Evolutionary conservation across 2,888 invertebrate genomes (phyloP).

Genomic region (Spilosoma lubricipeda): DNA sequence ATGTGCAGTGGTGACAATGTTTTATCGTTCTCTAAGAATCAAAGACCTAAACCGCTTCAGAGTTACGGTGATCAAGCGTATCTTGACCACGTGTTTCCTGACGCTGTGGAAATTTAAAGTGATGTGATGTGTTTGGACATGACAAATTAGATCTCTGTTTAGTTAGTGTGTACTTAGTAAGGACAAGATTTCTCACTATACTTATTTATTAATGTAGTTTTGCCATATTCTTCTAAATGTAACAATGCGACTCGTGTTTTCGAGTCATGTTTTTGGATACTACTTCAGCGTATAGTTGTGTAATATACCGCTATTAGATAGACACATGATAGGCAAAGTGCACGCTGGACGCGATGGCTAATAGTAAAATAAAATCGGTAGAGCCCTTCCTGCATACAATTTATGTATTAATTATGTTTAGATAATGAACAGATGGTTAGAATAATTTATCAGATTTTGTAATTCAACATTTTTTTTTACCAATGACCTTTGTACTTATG

Average conservation of each 20-base stretch:
- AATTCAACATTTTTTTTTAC: constrained; percentile 30
- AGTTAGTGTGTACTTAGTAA: constrained; percentile 50
- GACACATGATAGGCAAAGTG: constrained; percentile 43
- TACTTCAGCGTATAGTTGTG: constrained; percentile 47
- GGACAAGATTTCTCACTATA: constrained; percentile 54
- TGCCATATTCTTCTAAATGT: constrained; percentile 56
- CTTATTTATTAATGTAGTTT: constrained; percentile 57
- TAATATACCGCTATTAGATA: constrained; percentile 46
- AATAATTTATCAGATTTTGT: constrained; percentile 33
- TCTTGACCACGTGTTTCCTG: constrained; percentile 88
- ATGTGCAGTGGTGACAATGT: constrained; percentile 66
- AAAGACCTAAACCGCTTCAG: constrained; percentile 87
- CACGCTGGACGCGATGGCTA: constrained; percentile 32
- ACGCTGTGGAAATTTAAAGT: constrained; percentile 79
- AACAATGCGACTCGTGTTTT: constrained; percentile 33
- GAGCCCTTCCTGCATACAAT: constrained; percentile 39
- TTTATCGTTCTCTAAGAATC: constrained; percentile 66
- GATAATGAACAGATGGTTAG: constrained; percentile 24
- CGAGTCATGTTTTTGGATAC: constrained; percentile 31
- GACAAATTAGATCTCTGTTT: constrained; percentile 53
- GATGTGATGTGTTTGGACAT: constrained; percentile 39
- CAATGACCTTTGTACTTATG: constrained; percentile 40
- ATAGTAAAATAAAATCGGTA: constrained; percentile 28
- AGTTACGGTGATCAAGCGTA: constrained; percentile 87
- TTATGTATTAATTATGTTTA: constrained; percentile 33